Evolutionary conservation across 2,888 invertebrate species (phyloP), one percentile per base, ranked within the genome.

Genomic region (Aleiodes alternator): DNA sequence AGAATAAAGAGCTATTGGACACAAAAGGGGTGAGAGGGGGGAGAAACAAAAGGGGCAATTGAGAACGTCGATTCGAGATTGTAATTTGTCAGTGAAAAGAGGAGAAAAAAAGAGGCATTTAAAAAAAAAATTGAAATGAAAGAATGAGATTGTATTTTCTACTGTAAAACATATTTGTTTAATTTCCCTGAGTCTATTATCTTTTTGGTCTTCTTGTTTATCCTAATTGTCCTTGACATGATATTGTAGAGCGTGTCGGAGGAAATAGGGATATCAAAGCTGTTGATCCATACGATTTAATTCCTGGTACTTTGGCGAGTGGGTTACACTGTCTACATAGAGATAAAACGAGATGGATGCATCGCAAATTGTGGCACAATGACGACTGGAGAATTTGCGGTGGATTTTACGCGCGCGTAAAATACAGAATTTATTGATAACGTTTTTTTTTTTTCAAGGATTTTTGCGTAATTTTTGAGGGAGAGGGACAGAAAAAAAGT

Each of bases 11-110:
- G 23, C 4, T 12, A n/a, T 29, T 29, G 61, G 31, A 12, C 43
- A 51, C 8, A 61, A n/a, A 48, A n/a, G 12, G 43, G 7, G 11
- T 14, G 6, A 29, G 50, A 59, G 57, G 23, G n/a, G 50, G 31
- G n/a, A 34, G n/a, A 51, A 72, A 66, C 72, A 72, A 72, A 61
- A 64, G 59, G 34, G 53, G 72, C 51, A 64, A 72, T 72, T 72
- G 61, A 61, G 66, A 55, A 72, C 66, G 66, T 66, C 72, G 14
- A 66, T 56, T 72, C 14, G 55, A 72, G 72, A 72, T 72, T 66
- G 66, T 72, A 66, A 72, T 66, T 66, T 72, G 34, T 72, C 55
- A 53, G 7, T 11, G 38, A 66, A 43, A 48, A 57, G 34, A 7
- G 29, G 56, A 29, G 11, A 38, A 16, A 61, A 8, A 53, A 53